These are phyloP conservation scores for Andinoacara biseriatus DNA, from an alignment of 2,113 vertebrate species.

Conservation along the genomic window DNA sequence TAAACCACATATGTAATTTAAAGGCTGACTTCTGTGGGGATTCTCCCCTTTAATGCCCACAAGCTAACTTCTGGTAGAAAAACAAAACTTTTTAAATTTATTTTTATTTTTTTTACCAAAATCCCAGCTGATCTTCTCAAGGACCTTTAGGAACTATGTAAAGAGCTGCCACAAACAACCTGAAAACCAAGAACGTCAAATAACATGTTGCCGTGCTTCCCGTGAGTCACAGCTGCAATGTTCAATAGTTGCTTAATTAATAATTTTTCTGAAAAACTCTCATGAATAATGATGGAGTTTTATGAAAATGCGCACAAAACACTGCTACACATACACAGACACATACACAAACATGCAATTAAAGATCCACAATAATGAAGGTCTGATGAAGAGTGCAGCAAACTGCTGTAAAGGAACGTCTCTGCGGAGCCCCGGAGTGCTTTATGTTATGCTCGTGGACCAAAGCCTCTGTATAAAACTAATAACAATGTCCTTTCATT, in stretches of 20 bases:
- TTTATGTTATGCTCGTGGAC: conserved; percentile 44
- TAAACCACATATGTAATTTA: not conserved
- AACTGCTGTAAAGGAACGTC: conserved; percentile 37
- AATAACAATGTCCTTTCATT: conserved; percentile 60
- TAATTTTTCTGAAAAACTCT: conserved; percentile 35
- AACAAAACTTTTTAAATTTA: not conserved
- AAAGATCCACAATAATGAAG: conserved; percentile 45
- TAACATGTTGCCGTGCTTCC: conserved; percentile 24
- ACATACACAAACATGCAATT: conserved; percentile 39
- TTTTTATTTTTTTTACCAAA: not conserved
- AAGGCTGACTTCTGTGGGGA: not conserved
- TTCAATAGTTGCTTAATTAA: conserved; percentile 70
- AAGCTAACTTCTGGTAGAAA: not conserved
- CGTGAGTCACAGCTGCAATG: conserved; percentile 44
- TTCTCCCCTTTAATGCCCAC: not conserved
- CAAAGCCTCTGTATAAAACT: conserved; percentile 50
- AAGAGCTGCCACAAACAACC: conserved; percentile 42
- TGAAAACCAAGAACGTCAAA: conserved; percentile 42
- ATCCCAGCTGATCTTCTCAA: conserved; percentile 18
- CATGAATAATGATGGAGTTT: conserved; percentile 18
- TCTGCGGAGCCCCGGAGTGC: conserved; percentile 29
- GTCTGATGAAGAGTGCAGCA: conserved; percentile 45
- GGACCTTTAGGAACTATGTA: conserved; percentile 45
- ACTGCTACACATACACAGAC: conserved; percentile 6
- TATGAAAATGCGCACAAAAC: conserved; percentile 2